Percentiles rank a stretch among this genome's conserved stretches.
Conservation (phyloP, 2,113 vertebrate genomes). For the Lycocorax pyrrhopterus region DNA sequence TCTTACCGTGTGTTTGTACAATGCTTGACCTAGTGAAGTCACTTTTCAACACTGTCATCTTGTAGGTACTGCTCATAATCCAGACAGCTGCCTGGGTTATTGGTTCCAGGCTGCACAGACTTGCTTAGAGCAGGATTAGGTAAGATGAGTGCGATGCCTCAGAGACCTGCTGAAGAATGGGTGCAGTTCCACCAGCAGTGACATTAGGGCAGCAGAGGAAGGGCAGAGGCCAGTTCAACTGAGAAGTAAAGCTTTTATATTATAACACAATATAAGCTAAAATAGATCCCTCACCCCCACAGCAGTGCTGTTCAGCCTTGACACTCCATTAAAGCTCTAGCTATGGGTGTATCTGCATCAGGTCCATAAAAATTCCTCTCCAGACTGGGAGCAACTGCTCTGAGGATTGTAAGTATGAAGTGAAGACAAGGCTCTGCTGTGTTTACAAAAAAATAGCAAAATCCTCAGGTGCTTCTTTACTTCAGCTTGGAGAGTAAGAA, state of each 20-base stretch:
- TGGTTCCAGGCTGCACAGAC: neutral
- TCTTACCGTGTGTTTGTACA: neutral
- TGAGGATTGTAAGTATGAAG: neutral
- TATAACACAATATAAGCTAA: neutral
- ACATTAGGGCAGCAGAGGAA: neutral
- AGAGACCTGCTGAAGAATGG: neutral
- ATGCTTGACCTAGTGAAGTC: neutral
- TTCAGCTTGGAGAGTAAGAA: neutral
- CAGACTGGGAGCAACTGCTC: neutral
- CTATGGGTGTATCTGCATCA: neutral
- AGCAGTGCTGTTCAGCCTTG: neutral
- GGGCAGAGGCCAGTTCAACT: neutral
- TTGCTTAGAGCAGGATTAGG: neutral
- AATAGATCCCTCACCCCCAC: neutral
- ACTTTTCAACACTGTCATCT: neutral
- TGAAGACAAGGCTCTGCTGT: neutral
- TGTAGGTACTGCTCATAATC: neutral
- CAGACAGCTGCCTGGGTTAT: neutral
- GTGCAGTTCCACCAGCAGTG: neutral
- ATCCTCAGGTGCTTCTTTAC: neutral
- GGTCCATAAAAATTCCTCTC: neutral
- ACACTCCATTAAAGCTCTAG: neutral
- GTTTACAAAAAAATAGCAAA: neutral
- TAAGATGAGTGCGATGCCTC: fast-evolving
- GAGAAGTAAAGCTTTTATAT: neutral